These are phyloP conservation scores for Abramis brama DNA, from an alignment of 2,113 vertebrate genomes.

Conservation along the genomic window DNA sequence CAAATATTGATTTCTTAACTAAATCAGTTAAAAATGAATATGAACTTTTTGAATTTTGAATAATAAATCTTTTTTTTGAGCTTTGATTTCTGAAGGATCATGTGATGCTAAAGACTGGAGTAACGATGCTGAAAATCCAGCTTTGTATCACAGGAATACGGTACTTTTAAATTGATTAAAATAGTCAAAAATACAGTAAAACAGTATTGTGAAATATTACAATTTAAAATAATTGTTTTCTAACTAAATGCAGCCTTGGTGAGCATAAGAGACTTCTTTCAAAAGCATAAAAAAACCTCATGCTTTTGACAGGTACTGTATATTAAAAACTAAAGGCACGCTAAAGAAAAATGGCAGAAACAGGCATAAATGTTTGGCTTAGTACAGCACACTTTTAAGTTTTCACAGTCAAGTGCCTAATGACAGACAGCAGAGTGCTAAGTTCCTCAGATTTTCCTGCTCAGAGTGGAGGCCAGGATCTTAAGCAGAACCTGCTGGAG, in stretches of 20 bases:
- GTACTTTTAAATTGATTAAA: too few relatives aligned
- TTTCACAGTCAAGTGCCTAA: slow-evolving; percentile 37
- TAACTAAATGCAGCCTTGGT: not conserved
- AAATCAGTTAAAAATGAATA: too few relatives aligned
- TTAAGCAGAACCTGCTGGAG: slow-evolving; percentile 51
- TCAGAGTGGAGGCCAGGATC: slow-evolving; percentile 26
- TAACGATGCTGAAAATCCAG: not conserved
- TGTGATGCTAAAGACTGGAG: not conserved
- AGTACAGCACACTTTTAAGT: slow-evolving; percentile 12
- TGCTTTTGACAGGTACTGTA: not conserved
- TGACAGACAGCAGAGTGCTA: slow-evolving; percentile 40
- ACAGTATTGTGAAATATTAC: too few relatives aligned
- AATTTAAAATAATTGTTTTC: too few relatives aligned
- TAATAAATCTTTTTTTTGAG: too few relatives aligned
- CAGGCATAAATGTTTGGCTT: not conserved
- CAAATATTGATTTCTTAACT: too few relatives aligned
- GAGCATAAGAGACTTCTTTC: not conserved
- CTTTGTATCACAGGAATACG: not conserved
- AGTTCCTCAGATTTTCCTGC: slow-evolving; percentile 49
- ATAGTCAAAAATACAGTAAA: too few relatives aligned
- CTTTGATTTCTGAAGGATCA: not conserved
- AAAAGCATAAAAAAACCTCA: not conserved
- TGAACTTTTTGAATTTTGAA: too few relatives aligned
- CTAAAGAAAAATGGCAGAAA: slow-evolving; percentile 1
- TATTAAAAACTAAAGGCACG: not conserved